These are phyloP conservation scores for Amblyornis subalaris DNA, from an alignment of 2,113 vertebrate genomes.

Conservation along the genomic window DNA sequence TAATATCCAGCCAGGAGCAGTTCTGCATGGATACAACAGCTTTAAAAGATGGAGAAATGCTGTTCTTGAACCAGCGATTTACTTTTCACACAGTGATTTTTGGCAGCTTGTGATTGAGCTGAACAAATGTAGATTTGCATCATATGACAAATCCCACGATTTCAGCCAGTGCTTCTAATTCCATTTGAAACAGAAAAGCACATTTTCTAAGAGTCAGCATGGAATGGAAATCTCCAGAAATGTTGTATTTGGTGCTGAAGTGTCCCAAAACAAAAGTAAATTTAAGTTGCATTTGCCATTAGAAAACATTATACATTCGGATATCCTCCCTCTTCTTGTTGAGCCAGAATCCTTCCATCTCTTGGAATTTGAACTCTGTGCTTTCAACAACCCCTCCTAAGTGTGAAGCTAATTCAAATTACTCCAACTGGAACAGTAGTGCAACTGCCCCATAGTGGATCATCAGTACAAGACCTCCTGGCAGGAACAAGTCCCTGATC, in stretches of 20 bases:
- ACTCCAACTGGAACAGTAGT: background rate
- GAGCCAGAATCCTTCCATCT: background rate
- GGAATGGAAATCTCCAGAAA: background rate
- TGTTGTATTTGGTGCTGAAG: background rate
- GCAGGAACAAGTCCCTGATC: background rate
- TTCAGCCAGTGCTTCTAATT: background rate
- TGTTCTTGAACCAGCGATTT: background rate
- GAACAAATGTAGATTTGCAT: slow-evolving; percentile 11
- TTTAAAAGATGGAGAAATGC: background rate
- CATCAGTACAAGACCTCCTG: background rate
- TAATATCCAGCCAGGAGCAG: background rate
- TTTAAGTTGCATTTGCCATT: background rate
- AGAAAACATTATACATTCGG: background rate
- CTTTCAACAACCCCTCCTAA: background rate
- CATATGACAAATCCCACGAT: background rate
- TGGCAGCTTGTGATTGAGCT: slow-evolving; percentile 12
- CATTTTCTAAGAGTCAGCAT: background rate
- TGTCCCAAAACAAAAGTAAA: background rate
- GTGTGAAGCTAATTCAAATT: background rate
- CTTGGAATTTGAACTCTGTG: background rate
- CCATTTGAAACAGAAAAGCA: background rate
- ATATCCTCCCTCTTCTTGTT: background rate
- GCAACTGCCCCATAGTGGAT: background rate
- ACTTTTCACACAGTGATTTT: background rate
- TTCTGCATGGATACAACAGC: background rate